Evolutionary conservation across 2,888 invertebrate genomes (phyloP).

Genomic region (Catocala nupta): DNA sequence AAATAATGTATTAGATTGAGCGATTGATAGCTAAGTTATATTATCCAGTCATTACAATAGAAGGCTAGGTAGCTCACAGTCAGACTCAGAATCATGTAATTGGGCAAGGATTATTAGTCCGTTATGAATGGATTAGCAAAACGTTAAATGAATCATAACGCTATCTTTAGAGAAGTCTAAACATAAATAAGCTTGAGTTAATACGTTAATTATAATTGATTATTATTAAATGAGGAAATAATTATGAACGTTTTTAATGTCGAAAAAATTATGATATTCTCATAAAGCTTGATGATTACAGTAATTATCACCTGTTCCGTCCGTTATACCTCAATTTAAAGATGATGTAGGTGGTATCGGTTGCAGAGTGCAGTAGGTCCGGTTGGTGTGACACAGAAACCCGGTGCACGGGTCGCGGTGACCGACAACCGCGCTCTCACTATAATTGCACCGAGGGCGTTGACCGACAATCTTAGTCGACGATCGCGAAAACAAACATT

Average conservation of each 20-base stretch:
- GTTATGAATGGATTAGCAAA: slow-evolving; percentile 4
- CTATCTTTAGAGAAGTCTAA: no score
- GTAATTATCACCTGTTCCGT: slow-evolving; percentile 18
- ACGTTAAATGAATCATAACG: neutral
- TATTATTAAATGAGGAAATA: neutral
- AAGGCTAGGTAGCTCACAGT: neutral
- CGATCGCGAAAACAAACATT: slow-evolving; percentile 56
- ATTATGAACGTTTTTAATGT: slow-evolving; percentile 1
- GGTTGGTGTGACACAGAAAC: slow-evolving; percentile 77
- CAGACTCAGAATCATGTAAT: slow-evolving; percentile 4
- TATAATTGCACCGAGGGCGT: slow-evolving; percentile 67
- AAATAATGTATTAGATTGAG: slow-evolving; percentile 20
- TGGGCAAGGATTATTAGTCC: neutral
- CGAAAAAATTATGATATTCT: neutral
- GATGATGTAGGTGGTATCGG: slow-evolving; percentile 33
- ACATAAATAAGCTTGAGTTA: no score
- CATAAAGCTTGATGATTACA: slow-evolving; percentile 8
- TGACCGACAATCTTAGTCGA: slow-evolving; percentile 60
- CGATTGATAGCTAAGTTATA: slow-evolving; percentile 8
- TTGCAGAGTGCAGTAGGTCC: slow-evolving; percentile 54
- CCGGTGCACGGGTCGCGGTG: slow-evolving; percentile 63
- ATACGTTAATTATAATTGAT: neutral
- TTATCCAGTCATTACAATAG: slow-evolving; percentile 13
- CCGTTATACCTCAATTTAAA: slow-evolving; percentile 25
- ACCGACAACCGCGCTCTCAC: slow-evolving; percentile 60